These are phyloP conservation scores for Campylomormyrus tamandua DNA, from an alignment of 2,113 vertebrate genomes.

Conservation along the genomic window DNA sequence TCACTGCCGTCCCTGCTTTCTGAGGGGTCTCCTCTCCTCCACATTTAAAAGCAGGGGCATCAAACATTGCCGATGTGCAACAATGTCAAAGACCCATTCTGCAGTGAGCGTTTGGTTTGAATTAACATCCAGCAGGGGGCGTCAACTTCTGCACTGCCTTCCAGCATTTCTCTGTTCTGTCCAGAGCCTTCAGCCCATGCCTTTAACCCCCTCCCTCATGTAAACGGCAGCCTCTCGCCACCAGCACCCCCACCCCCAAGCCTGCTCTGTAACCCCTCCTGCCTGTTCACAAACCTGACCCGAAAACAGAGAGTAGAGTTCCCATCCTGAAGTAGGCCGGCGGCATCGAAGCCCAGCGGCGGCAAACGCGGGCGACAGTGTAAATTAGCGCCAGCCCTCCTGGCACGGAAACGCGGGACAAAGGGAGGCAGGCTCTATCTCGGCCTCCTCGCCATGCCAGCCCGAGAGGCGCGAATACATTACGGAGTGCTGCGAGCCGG, in stretches of 20 bases:
- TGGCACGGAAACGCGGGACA: not conserved
- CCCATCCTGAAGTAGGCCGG: not conserved
- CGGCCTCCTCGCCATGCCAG: not conserved
- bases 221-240: not conserved
- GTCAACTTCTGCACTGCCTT: slow-evolving; percentile 32
- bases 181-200: slow-evolving; percentile 30
- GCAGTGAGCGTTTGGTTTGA: slow-evolving; percentile 48
- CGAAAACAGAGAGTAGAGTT: not conserved
- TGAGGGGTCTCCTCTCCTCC: slow-evolving; percentile 15
- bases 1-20: not conserved
- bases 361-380: not conserved
- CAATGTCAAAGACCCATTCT: slow-evolving; percentile 50
- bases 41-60: slow-evolving; percentile 38
- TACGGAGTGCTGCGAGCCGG: not conserved
- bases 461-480: not conserved
- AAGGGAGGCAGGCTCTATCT: not conserved
- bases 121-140: slow-evolving; percentile 48
- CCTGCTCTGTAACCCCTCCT: not conserved
- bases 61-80: slow-evolving; percentile 45
- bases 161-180: slow-evolving; percentile 38
- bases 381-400: not conserved
- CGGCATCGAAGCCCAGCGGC: not conserved
- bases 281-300: not conserved
- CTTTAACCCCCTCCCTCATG: slow-evolving; percentile 2
- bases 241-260: not conserved